Percentiles rank a stretch among this genome's conserved stretches.
Conservation (phyloP, 2,113 vertebrate species). For the Merops nubicus region DNA sequence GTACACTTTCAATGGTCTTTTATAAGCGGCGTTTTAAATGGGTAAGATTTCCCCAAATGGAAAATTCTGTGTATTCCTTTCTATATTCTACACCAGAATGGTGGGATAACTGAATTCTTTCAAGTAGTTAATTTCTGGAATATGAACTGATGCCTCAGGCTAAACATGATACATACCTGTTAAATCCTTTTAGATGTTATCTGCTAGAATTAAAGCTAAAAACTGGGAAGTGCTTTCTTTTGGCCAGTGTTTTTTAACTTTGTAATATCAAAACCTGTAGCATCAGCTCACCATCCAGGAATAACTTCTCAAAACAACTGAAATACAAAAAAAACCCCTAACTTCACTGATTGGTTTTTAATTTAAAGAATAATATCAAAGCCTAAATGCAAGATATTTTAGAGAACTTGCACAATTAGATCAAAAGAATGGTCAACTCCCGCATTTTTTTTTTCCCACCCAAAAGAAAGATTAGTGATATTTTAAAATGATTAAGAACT, state of each 20-base stretch:
- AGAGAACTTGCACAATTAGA: neutral
- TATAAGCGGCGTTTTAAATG: neutral
- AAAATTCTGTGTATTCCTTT: neutral
- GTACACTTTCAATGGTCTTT: neutral
- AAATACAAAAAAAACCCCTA: neutral
- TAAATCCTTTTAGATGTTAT: constrained; percentile 12
- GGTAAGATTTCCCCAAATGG: neutral
- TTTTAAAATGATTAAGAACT: neutral
- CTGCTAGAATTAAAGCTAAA: constrained; percentile 14
- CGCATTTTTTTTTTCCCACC: neutral
- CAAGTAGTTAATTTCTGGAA: constrained; percentile 23
- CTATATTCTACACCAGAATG: neutral
- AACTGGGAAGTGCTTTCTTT: neutral
- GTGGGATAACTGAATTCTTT: constrained; percentile 1
- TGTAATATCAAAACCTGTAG: neutral
- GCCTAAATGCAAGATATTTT: neutral
- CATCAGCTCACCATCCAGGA: neutral
- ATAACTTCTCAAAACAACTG: neutral
- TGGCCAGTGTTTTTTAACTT: constrained; percentile 11
- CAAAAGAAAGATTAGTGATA: neutral
- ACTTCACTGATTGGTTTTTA: neutral
- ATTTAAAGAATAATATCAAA: neutral
- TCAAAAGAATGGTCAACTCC: neutral
- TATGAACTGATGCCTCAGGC: neutral
- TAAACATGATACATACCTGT: constrained; percentile 4